Evolutionary conservation across 2,113 vertebrate species (phyloP).

Genomic region (Larimichthys polyactis): DNA sequence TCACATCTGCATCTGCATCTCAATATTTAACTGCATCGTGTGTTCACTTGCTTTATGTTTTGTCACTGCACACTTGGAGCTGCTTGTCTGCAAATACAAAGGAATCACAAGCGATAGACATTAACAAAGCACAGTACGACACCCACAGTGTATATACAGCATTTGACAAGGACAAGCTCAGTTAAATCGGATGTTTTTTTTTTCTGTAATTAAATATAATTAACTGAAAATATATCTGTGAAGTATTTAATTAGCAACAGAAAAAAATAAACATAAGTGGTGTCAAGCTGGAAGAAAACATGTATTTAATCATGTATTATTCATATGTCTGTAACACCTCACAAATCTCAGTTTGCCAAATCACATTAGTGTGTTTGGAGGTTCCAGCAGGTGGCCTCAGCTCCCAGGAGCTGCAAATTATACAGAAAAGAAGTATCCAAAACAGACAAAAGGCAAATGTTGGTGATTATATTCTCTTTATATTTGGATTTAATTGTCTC

Average conservation of each 20-base stretch:
- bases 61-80: neutral
- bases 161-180: neutral
- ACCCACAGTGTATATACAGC: too few relatives aligned
- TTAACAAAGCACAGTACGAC: neutral
- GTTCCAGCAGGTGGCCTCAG: conserved; percentile 36
- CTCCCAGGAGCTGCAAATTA: neutral
- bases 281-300: conserved; percentile 27
- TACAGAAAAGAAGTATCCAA: neutral
- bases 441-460: neutral
- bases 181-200: conserved; percentile 11
- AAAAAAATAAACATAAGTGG: conserved; percentile 14
- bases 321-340: conserved; percentile 15
- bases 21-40: neutral
- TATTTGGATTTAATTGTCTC: conserved; percentile 5
- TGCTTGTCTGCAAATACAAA: neutral
- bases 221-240: conserved; percentile 5
- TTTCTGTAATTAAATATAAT: conserved; percentile 22
- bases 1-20: neutral
- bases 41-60: neutral
- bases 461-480: neutral
- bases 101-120: neutral
- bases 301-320: conserved; percentile 43
- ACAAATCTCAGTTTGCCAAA: conserved; percentile 31
- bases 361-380: conserved; percentile 13
- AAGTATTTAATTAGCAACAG: conserved; percentile 25